Evolutionary conservation across 2,888 invertebrate species (phyloP).

Genomic region (Polymixis flavicincta): DNA sequence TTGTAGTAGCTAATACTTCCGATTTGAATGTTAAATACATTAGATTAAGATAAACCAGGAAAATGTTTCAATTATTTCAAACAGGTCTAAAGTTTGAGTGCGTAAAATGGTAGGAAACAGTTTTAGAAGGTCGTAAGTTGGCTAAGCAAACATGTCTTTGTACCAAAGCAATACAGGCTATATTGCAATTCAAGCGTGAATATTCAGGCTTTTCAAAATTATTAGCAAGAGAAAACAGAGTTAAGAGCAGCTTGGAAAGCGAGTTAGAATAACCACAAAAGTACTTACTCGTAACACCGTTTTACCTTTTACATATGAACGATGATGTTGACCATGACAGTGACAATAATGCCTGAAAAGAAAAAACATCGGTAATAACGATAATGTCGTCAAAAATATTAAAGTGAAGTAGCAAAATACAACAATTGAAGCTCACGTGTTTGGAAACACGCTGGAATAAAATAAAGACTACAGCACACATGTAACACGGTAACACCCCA

Average conservation of each 20-base stretch:
- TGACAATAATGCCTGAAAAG: not conserved
- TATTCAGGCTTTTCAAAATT: not conserved
- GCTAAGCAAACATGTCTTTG: not conserved
- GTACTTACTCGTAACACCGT: not conserved
- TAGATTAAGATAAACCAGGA: conserved; percentile 10
- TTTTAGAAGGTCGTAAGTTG: not conserved
- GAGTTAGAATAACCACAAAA: not conserved
- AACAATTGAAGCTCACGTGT: conserved; percentile 20
- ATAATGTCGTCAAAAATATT: conserved; percentile 11
- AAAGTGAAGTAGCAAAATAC: conserved; percentile 8
- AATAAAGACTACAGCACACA: too few species aligned
- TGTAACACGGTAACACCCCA: too few species aligned
- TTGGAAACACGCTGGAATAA: conserved; percentile 15
- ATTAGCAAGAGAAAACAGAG: conserved; percentile 4
- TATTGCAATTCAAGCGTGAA: not conserved
- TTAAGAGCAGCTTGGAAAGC: conserved; percentile 7
- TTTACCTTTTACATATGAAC: not conserved
- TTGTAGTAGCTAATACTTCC: conserved; percentile 33
- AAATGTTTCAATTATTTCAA: conserved; percentile 8
- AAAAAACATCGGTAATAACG: conserved; percentile 2
- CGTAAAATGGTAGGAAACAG: not conserved
- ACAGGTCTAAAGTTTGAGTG: not conserved
- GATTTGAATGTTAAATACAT: conserved; percentile 22
- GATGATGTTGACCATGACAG: not conserved
- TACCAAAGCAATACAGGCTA: not conserved